Base-by-base conservation (phyloP, 2,888 invertebrate species). In the Trypoxylon attenuatum region DNA sequence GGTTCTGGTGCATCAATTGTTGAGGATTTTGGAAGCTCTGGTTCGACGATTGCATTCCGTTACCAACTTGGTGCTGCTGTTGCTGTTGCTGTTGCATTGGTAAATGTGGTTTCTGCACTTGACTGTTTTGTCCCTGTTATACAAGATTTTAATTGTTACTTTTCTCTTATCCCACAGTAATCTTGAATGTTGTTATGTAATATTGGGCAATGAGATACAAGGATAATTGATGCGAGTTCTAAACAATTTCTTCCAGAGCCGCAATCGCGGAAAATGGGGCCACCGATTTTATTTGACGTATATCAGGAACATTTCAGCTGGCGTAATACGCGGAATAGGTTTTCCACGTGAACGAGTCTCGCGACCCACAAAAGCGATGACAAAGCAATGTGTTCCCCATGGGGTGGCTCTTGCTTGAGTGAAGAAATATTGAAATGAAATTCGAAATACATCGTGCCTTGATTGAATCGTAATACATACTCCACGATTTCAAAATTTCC, bases 1-100 rank as follows among this genome's bases (percentile, higher is more conserved):
- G 85, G 21, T 76, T 83, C 53, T 85, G 85, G 42, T 85, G 84
- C 23, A 84, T 56, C 8, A 84, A 51, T 42, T 84, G 84, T 22
- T 85, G 85, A 0, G 85, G 69, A 58, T 83, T 85, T 64, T 84
- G 84, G 64, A 82, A 84, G 19, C 64, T 56, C 25, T 78, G 75
- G 45, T 59, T 79, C 19, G 76, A 25, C 13, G 80, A 60, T 41
- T 80, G 73, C 58, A 76, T 61, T 8, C 57, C 8, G 33, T 59
- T 77, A 1, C 51, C 43, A 5, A 54, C 49, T 50, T 77, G 74
- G 13, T 72, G 72, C 38, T 66, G 74, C 41, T 84, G 84, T 65
- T 83, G 72, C n/a, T n/a, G n/a, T n/a, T n/a, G n/a, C n/a, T n/a
- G n/a, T n/a, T n/a, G n/a, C n/a, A n/a, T n/a, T n/a, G n/a, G n/a